Evolutionary conservation across 2,113 vertebrate species (phyloP).

Genomic region (Nothocercus nigrocapillus): DNA sequence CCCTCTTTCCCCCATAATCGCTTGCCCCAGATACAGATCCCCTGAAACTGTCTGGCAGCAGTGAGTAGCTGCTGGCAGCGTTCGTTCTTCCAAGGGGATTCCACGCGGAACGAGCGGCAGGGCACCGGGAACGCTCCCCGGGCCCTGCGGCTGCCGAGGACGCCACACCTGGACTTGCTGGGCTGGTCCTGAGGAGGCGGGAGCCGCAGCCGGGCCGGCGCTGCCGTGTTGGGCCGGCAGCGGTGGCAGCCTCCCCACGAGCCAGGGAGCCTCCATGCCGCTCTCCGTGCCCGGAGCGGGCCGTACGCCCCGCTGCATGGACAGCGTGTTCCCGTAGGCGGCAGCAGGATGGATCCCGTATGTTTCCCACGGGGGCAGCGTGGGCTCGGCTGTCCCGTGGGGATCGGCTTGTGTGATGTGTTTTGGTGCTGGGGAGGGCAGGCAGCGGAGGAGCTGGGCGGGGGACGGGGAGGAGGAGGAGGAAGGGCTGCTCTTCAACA

Average conservation of each 20-base stretch:
- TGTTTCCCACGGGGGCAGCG: accelerated
- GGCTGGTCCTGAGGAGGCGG: background rate
- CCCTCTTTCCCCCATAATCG: background rate
- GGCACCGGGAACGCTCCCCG: background rate
- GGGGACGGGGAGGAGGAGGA: background rate
- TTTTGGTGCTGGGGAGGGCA: background rate
- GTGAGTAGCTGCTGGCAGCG: background rate
- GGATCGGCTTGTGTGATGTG: background rate
- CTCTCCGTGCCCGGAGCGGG: accelerated
- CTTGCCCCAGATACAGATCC: background rate
- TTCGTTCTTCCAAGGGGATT: accelerated
- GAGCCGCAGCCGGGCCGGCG: background rate
- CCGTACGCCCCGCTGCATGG: background rate
- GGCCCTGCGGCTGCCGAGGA: background rate
- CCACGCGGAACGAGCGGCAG: background rate
- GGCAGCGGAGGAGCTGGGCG: background rate
- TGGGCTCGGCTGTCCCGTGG: background rate
- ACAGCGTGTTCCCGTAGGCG: background rate
- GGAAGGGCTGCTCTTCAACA: background rate
- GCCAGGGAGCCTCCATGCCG: background rate
- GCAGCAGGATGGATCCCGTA: background rate
- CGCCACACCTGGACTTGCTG: slow-evolving; percentile 18
- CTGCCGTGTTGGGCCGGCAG: background rate
- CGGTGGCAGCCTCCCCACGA: background rate
- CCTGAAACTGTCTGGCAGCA: background rate